Percentiles rank a stretch among this genome's conserved stretches.
Evolutionary conservation across 1,140 invertebrate species (phyloP).

Genomic region (Cherax quadricarinatus): DNA sequence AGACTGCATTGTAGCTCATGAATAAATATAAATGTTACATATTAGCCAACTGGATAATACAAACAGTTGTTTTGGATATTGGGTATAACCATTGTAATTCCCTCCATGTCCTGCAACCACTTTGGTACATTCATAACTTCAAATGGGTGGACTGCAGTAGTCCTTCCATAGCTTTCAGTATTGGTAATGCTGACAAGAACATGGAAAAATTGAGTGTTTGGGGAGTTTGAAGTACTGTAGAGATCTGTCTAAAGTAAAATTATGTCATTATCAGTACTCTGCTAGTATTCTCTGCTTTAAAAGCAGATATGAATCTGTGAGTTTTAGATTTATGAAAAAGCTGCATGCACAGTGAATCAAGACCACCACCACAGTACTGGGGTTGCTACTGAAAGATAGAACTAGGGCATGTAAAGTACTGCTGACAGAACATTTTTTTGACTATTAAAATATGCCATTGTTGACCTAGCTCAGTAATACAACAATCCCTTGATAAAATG

Average conservation of each 20-base stretch:
- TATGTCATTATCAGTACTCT: background rate
- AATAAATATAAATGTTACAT: background rate
- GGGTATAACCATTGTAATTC: background rate
- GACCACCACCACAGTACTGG: no score
- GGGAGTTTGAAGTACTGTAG: background rate
- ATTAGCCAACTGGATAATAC: background rate
- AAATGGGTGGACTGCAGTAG: background rate
- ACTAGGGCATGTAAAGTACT: no score
- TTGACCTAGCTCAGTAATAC: no score
- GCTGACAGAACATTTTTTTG: no score
- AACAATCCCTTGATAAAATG: no score
- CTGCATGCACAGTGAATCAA: background rate
- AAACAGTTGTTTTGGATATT: background rate
- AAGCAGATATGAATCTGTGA: background rate
- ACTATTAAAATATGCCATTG: no score
- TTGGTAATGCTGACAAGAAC: background rate
- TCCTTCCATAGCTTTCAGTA: background rate
- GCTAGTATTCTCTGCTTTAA: background rate
- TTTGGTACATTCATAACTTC: background rate
- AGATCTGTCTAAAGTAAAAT: background rate
- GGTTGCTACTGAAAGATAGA: no score
- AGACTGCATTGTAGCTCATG: background rate
- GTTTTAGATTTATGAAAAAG: background rate
- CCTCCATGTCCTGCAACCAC: background rate
- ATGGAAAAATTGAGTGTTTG: background rate